Conservation (phyloP, 2,797 vertebrate genomes). For the Sylvia borin region DNA sequence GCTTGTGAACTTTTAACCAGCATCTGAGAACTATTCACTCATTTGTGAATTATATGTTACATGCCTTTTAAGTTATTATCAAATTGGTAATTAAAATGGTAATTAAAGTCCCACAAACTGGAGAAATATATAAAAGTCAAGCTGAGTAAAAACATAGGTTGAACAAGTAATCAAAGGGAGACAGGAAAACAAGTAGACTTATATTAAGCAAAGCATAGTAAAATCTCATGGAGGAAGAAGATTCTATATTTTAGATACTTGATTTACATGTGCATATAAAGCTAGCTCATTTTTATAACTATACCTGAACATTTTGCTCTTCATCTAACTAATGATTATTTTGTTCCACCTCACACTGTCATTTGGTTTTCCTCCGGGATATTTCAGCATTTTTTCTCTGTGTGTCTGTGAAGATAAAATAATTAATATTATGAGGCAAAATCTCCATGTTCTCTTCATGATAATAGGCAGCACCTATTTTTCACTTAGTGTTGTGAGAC, state of each 20-base stretch:
- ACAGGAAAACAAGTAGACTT: not conserved
- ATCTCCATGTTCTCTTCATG: constrained; percentile 1
- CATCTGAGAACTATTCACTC: not conserved
- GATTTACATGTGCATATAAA: not conserved
- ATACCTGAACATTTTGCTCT: not conserved
- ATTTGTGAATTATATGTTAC: not conserved
- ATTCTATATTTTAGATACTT: not conserved
- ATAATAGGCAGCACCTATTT: not conserved
- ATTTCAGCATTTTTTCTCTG: constrained; percentile 9
- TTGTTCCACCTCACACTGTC: not conserved
- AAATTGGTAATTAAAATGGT: not conserved
- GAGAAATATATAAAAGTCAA: not conserved
- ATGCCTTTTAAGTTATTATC: not conserved
- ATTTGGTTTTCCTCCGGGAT: not conserved
- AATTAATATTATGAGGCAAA: not conserved
- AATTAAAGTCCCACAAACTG: not conserved
- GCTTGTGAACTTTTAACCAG: not conserved
- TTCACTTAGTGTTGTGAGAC: not conserved
- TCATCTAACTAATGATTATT: not conserved
- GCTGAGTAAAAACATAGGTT: not conserved
- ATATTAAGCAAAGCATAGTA: not conserved
- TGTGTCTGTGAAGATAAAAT: constrained; percentile 1
- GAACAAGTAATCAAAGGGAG: not conserved
- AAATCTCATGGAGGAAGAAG: not conserved
- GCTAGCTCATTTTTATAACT: not conserved